Conservation (phyloP, 2,888 invertebrate genomes). For the Brachycybe producta region DNA sequence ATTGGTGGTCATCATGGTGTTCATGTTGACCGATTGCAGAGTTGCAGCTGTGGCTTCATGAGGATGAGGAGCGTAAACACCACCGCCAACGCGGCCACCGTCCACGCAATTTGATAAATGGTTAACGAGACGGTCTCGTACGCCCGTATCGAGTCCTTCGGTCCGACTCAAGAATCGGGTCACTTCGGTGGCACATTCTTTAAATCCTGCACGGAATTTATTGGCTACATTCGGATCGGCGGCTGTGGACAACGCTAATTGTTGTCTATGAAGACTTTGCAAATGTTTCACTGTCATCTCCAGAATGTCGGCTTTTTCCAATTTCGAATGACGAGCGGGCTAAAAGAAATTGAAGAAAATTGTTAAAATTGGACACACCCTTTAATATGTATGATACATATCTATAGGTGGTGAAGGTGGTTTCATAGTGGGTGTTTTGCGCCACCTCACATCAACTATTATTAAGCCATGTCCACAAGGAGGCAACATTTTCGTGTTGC, state of each 20-base stretch:
- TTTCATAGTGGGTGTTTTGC: too few species aligned
- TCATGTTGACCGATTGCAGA: too few species aligned
- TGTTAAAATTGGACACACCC: too few species aligned
- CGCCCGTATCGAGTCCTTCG: constrained; percentile 47
- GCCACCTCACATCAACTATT: too few species aligned
- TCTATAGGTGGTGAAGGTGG: too few species aligned
- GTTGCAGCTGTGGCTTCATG: too few species aligned
- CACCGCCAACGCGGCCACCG: too few species aligned
- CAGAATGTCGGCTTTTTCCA: constrained; percentile 91
- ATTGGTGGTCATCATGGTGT: not conserved
- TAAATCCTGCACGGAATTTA: constrained; percentile 24
- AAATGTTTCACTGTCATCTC: constrained; percentile 94
- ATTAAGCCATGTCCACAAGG: too few species aligned
- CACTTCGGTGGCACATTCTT: constrained; percentile 35
- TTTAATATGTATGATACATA: too few species aligned
- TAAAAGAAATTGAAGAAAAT: constrained; percentile 33
- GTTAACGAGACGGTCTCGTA: constrained; percentile 49
- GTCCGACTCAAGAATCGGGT: constrained; percentile 50
- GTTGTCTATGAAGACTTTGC: constrained; percentile 72
- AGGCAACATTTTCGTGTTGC: too few species aligned
- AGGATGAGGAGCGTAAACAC: too few species aligned
- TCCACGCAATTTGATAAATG: constrained; percentile 49
- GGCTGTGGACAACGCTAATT: constrained; percentile 34
- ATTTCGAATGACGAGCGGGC: constrained; percentile 85
- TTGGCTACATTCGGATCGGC: constrained; percentile 21